These are phyloP conservation scores for Phanerotoma sp. DNA, from an alignment of 2,888 invertebrate genomes.

Conservation along the genomic window DNA sequence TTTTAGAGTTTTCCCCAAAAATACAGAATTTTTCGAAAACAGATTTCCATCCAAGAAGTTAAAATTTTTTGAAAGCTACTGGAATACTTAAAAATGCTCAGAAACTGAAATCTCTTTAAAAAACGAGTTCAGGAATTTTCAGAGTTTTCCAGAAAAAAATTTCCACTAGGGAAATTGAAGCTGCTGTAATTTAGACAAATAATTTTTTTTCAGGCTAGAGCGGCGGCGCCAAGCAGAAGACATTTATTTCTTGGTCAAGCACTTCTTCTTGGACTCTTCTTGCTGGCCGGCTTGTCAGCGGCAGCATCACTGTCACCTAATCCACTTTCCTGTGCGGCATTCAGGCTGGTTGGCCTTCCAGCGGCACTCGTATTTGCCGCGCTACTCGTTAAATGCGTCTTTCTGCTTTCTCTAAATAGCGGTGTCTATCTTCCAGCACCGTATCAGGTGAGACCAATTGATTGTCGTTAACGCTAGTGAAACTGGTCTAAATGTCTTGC, in stretches of 20 bases:
- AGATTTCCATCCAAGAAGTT: no score
- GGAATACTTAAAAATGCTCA: no score
- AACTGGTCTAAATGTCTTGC: neutral
- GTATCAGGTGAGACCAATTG: conserved; percentile 69
- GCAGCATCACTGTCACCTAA: conserved; percentile 78
- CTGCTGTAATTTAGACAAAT: no score
- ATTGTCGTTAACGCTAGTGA: neutral
- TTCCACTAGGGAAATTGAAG: no score
- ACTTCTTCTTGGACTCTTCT: conserved; percentile 79
- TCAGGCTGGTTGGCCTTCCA: conserved; percentile 79
- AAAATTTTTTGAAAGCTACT: no score
- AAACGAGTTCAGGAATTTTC: no score
- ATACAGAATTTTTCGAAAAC: no score
- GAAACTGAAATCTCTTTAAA: no score
- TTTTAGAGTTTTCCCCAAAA: no score
- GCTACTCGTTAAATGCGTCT: conserved; percentile 90
- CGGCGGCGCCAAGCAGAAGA: conserved; percentile 79
- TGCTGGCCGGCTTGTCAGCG: conserved; percentile 78
- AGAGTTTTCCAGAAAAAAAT: no score
- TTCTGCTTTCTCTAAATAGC: conserved; percentile 86
- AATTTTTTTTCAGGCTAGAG: conserved; percentile 65
- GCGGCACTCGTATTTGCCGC: conserved; percentile 88
- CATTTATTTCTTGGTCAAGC: conserved; percentile 87
- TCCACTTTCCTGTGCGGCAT: conserved; percentile 76
- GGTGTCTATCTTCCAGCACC: conserved; percentile 91